Evolutionary conservation across 2,797 vertebrate species (phyloP), one percentile per base, ranked within the genome.

Genomic region (Galago senegalensis): DNA sequence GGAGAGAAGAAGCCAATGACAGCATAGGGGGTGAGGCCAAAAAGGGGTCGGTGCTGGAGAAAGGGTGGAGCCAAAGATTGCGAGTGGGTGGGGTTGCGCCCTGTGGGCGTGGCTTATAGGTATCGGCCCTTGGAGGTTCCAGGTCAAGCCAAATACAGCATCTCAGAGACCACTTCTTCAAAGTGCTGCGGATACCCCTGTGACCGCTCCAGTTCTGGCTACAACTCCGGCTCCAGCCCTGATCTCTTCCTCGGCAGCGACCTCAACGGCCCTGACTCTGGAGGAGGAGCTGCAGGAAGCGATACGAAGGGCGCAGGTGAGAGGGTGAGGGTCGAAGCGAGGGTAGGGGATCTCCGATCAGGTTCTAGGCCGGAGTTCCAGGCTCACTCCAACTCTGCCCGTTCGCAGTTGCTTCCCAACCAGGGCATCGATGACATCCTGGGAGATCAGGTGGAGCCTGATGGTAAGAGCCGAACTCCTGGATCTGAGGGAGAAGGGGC

Each of bases 231-330:
- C 98, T 18, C 97, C 98, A 23, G 98, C 97, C 8, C 72, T 34
- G 16, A 43, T n/a, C 5, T 37, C 95, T 23, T 86, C 96, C 77
- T 80, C 84, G 2, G 76, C 90, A 21, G 87, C 93, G 94, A 25
- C 72, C 70, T 18, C 92, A 1, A 37, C 69, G 2, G 97, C 98
- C 86, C 98, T 98, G 93, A 99, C 99, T 91, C 98, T 99, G 97
- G 99, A 99, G 95, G 99, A 99, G 89, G 99, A 99, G 83, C 98
- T 99, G 12, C 99, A 99, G 97, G 99, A 99, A 95, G 99, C 99
- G 10, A 99, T 99, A 95, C 99, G 99, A 95, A 99, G 99, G 98
- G 99, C 99, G 16, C 99, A 99, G 99, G 99, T 99, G 89, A 95
- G 98, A 46, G 76, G 4, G 34, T 25, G 86, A 1, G 12, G 29